phyloP scores from a whole-genome alignment of 2,888 invertebrate species.

The Emesis furor region DNA sequence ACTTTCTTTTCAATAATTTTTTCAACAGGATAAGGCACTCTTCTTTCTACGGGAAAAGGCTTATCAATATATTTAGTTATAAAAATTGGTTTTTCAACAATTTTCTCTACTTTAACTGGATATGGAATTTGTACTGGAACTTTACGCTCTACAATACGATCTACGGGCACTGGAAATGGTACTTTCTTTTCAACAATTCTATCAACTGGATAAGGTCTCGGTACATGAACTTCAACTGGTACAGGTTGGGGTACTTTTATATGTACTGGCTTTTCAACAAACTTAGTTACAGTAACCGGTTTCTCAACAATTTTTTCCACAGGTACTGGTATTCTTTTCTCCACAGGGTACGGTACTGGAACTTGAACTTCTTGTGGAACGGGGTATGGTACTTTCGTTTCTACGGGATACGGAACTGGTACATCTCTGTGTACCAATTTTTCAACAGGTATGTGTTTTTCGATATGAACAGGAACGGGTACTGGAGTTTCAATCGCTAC shows the following conservation, averaged over 20 bases:
- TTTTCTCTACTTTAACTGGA: conserved; percentile 89
- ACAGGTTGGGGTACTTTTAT: conserved; percentile 86
- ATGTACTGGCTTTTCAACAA: conserved; percentile 87
- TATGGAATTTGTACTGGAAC: conserved; percentile 86
- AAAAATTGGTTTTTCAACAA: conserved; percentile 92
- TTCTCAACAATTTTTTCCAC: conserved; percentile 91
- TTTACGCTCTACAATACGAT: conserved; percentile 89
- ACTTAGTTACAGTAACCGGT: conserved; percentile 89
- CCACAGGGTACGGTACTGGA: conserved; percentile 83
- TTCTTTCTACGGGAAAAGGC: conserved; percentile 89
- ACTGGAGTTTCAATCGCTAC: conserved; percentile 86
- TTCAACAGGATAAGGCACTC: conserved; percentile 88
- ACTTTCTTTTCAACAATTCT: conserved; percentile 89
- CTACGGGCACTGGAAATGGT: conserved; percentile 86
- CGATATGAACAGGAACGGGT: conserved; percentile 87
- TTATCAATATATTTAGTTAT: conserved; percentile 87
- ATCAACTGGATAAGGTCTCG: conserved; percentile 89
- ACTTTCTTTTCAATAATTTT: conserved; percentile 90
- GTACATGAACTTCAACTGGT: conserved; percentile 84
- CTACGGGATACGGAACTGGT: conserved; percentile 89
- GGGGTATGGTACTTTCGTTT: conserved; percentile 88
- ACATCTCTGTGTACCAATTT: conserved; percentile 87
- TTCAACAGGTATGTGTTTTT: conserved; percentile 84
- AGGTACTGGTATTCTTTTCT: conserved; percentile 91
- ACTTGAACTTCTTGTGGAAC: conserved; percentile 85